Base-by-base conservation (phyloP, 2,888 invertebrate genomes). In the Lucinisca nassula region DNA sequence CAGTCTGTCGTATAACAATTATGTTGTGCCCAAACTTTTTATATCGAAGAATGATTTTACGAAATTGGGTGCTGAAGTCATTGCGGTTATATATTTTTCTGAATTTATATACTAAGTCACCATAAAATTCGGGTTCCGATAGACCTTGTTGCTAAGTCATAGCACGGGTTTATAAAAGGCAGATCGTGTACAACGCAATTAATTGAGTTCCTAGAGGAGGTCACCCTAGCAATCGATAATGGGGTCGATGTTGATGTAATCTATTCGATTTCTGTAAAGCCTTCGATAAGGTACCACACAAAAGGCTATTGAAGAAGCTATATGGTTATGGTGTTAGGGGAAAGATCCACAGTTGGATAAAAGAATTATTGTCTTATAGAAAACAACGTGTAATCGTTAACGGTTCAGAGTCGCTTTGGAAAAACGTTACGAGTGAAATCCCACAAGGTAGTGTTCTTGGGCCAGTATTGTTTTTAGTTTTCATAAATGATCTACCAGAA, bases 251-350 rank as follows among this genome's bases (percentile, higher is more conserved):
- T 82, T 12, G 85, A 85, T 61, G 37, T 74, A 3, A 74, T 82
- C 12, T 85, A 79, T 40, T 85, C 12, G 82, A 85, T 45, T 79
- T 85, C n/a, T 21, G 17, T 10, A 67, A 67, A 17, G 35, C 12
- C 10, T 67, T 67, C 37, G 85, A 82, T 70, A 78, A 74, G 38
- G 85, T 85, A 0, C 75, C 82, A 27, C 82, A 82, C 40, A 6
- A 35, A 32, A 81, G 73, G 45, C 37, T 85, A 21, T 49, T 85
- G 14, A 55, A 61, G 17, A 81, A 81, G 61, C 45, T 81, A 24
- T 30, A 40, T 49, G 2, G 32, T 17, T 58, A 38, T 37, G 82
- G 73, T 0, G 82, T 85, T n/a, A 14, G 35, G 32, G 78, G 79
- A 0, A 12, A 74, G 1, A 14, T 78, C 3, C 51, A 58, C 4